A percentile compares a stretch with the other conserved stretches of the same genome.
Conservation (phyloP, 2,797 vertebrate genomes). For the Dromococcyx pavoninus region DNA sequence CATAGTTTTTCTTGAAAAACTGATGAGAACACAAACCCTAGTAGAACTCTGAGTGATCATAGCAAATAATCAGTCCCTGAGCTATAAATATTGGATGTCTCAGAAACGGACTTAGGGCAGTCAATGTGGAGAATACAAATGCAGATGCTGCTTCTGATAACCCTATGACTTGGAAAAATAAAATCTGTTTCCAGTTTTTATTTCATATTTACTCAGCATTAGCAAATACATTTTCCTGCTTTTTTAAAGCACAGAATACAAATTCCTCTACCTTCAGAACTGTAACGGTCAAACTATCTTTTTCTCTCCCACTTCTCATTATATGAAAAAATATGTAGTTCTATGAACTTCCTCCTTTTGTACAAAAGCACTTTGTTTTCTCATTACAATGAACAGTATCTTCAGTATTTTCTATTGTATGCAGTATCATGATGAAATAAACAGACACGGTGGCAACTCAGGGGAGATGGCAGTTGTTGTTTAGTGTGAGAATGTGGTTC, state of each 20-base stretch:
- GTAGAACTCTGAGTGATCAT: neutral
- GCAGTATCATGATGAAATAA: neutral
- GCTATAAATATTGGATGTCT: neutral
- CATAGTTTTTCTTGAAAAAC: neutral
- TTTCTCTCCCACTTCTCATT: neutral
- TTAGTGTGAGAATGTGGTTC: neutral
- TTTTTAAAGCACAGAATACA: neutral
- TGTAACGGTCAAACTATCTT: neutral
- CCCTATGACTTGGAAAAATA: neutral
- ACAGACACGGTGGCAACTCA: accelerated
- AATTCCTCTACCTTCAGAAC: neutral
- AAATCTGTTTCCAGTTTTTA: neutral
- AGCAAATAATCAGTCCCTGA: neutral
- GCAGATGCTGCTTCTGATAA: neutral
- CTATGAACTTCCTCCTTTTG: neutral
- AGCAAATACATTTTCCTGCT: neutral
- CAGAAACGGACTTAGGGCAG: neutral
- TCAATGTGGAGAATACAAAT: neutral
- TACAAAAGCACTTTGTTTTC: neutral
- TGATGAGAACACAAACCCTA: neutral
- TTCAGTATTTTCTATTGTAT: neutral
- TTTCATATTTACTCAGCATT: neutral
- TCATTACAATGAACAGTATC: neutral
- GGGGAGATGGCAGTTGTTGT: neutral
- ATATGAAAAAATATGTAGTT: neutral